Conservation (phyloP, 92 coral and sea anemone species). For the Phenganax subtilis region DNA sequence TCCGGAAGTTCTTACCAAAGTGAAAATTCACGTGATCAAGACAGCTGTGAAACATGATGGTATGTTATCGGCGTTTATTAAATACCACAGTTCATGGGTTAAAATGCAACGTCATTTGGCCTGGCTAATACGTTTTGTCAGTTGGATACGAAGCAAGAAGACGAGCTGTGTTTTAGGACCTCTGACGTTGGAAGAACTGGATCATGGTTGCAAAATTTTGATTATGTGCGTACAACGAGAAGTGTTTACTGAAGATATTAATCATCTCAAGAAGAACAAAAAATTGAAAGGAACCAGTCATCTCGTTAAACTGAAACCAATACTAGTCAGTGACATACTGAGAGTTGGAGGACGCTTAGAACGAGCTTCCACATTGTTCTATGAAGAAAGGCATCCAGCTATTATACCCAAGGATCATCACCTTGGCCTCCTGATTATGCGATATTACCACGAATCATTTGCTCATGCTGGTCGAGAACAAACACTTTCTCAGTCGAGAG, state of each 20-base stretch:
- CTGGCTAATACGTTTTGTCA: conserved; percentile 53
- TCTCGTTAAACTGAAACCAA: conserved; percentile 2
- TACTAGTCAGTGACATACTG: not conserved
- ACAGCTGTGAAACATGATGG: not conserved
- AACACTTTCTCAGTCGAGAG: conserved; percentile 50
- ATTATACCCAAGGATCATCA: conserved; percentile 30
- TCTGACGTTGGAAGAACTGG: conserved; percentile 17
- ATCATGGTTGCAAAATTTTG: conserved; percentile 28
- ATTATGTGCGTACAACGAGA: conserved; percentile 36
- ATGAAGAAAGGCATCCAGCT: conserved; percentile 32
- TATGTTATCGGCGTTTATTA: conserved; percentile 14
- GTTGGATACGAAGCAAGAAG: conserved; percentile 48
- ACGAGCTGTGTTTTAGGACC: conserved; percentile 8
- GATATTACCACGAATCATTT: conserved; percentile 45
- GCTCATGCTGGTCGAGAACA: conserved; percentile 57
- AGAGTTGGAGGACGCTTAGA: conserved; percentile 35
- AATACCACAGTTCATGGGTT: conserved; percentile 47
- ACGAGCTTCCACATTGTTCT: conserved; percentile 24
- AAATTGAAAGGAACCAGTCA: not conserved
- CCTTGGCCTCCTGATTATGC: conserved; percentile 43
- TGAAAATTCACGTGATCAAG: not conserved
- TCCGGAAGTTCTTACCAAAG: conserved; percentile 25
- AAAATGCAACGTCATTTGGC: conserved; percentile 50
- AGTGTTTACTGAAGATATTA: conserved; percentile 12
- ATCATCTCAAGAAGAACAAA: conserved; percentile 6